These are phyloP conservation scores for Cyprinodon variegatus DNA, from an alignment of 2,113 vertebrate genomes.

Conservation along the genomic window DNA sequence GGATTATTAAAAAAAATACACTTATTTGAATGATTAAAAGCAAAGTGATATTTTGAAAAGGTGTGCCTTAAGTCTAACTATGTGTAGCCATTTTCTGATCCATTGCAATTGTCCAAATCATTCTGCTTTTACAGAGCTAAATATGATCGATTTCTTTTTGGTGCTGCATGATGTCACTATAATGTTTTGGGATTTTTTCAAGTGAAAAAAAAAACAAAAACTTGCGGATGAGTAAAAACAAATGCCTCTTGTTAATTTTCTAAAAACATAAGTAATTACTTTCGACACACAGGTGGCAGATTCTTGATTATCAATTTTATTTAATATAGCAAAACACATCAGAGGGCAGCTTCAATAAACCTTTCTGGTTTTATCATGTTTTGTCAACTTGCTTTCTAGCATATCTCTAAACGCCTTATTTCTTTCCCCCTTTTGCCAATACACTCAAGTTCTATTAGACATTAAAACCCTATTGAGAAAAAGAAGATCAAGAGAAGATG, in stretches of 20 bases:
- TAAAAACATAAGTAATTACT: not conserved
- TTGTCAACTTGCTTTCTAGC: constrained; percentile 6
- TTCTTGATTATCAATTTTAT: not conserved
- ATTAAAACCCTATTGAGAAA: constrained; percentile 35
- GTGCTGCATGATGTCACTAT: constrained; percentile 23
- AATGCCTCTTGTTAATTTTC: not conserved
- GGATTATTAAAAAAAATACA: not conserved
- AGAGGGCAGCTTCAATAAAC: not conserved
- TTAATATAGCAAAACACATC: not conserved
- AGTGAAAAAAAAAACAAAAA: not conserved
- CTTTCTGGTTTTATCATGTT: constrained; percentile 2
- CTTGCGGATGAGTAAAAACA: not conserved
- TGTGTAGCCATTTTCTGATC: constrained; percentile 20
- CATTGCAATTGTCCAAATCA: constrained; percentile 33
- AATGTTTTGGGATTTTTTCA: not conserved
- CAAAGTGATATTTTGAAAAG: not conserved
- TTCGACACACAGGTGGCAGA: constrained; percentile 7
- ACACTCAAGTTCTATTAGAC: constrained; percentile 17
- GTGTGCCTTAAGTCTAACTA: not conserved
- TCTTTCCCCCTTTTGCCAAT: not conserved
- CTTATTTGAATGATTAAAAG: not conserved
- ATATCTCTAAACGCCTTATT: constrained; percentile 17
- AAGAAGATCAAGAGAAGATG: constrained; percentile 35
- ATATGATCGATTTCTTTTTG: constrained; percentile 20
- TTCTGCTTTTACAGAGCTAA: constrained; percentile 15